Percentiles rank a stretch among this genome's conserved stretches.
These are phyloP conservation scores for Poecilus cupreus DNA, from an alignment of 2,888 invertebrate genomes.

Conservation along the genomic window DNA sequence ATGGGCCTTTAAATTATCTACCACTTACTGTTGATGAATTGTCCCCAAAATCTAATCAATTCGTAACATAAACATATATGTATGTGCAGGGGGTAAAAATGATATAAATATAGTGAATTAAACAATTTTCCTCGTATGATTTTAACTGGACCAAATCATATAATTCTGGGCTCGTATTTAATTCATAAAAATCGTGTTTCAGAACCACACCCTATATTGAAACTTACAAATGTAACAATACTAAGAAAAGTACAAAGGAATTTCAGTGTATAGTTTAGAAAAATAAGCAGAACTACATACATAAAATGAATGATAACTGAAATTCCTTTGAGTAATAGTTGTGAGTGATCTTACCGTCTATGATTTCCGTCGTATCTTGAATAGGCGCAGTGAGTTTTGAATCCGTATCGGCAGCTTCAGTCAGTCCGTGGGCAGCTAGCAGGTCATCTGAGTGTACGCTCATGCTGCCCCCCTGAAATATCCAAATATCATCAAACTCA, in stretches of 20 bases:
- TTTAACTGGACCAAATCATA: too few species aligned
- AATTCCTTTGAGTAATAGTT: neutral
- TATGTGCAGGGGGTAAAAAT: too few species aligned
- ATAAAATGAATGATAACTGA: slow-evolving; percentile 20
- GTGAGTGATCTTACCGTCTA: slow-evolving; percentile 79
- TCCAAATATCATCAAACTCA: neutral
- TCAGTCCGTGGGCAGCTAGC: slow-evolving; percentile 78
- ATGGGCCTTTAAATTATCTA: too few species aligned
- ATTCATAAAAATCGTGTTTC: neutral
- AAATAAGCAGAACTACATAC: neutral
- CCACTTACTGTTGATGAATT: too few species aligned
- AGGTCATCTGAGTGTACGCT: slow-evolving; percentile 77
- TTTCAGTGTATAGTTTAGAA: slow-evolving; percentile 3
- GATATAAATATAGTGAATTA: too few species aligned
- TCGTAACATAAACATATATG: too few species aligned
- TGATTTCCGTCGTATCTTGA: slow-evolving; percentile 83
- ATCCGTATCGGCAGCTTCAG: slow-evolving; percentile 77
- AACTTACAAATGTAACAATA: slow-evolving; percentile 38
- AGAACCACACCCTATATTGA: slow-evolving; percentile 17
- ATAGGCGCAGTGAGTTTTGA: slow-evolving; percentile 78
- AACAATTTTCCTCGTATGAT: too few species aligned
- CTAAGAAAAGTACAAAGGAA: slow-evolving; percentile 4
- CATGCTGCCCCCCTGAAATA: slow-evolving; percentile 70
- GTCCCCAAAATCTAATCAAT: too few species aligned
- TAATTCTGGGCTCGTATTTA: too few species aligned